Percentiles rank a stretch among this genome's conserved stretches.
These are phyloP conservation scores for Pygoscelis adeliae DNA, from an alignment of 2,113 vertebrate species.

Conservation along the genomic window DNA sequence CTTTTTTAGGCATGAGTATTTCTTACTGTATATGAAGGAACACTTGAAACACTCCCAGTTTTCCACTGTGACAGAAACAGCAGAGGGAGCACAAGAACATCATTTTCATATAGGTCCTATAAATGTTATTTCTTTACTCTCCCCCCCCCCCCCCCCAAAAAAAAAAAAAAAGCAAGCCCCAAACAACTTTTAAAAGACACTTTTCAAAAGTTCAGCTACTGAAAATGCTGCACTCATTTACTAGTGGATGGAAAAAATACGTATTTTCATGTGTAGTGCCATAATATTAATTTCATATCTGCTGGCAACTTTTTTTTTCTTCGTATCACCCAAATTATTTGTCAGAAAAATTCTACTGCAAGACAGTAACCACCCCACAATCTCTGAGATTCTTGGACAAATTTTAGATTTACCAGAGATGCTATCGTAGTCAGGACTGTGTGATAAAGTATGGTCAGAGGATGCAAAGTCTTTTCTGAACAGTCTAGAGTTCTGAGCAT, in stretches of 20 bases:
- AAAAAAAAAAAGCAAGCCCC: not conserved
- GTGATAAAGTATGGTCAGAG: not conserved
- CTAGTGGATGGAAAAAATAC: not conserved
- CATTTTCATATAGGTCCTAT: not conserved
- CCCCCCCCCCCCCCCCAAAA: no score
- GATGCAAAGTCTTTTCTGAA: not conserved
- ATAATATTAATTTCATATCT: not conserved
- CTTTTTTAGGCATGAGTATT: not conserved
- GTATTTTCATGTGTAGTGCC: not conserved
- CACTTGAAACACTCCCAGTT: not conserved
- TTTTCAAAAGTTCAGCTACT: not conserved
- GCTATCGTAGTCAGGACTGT: not conserved
- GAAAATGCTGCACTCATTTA: not conserved
- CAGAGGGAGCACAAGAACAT: slow-evolving; percentile 21
- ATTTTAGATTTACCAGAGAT: not conserved
- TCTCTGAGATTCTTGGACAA: not conserved
- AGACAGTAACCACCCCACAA: not conserved
- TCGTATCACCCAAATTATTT: not conserved
- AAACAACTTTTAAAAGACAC: not conserved
- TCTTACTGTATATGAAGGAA: not conserved
- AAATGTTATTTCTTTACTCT: not conserved
- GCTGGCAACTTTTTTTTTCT: not conserved
- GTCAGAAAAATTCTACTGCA: not conserved
- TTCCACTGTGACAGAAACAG: not conserved
- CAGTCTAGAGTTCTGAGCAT: not conserved